Conservation (phyloP, 2,113 vertebrate species). For the Tretioscincus oriximinensis region DNA sequence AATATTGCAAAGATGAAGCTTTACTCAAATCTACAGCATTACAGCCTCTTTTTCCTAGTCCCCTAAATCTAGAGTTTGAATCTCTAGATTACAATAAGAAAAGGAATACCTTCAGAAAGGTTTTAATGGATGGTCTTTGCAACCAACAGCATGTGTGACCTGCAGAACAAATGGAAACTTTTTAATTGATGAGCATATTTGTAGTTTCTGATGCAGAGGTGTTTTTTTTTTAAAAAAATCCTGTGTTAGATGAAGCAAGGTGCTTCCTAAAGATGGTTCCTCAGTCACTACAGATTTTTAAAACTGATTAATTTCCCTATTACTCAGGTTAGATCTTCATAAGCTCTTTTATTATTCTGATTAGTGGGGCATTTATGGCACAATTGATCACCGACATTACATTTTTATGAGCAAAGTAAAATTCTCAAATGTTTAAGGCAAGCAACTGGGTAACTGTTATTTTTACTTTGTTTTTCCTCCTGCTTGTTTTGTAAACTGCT, state of each 20-base stretch:
- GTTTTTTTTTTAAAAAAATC: constrained; percentile 25
- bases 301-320: constrained; percentile 45
- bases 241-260: constrained; percentile 24
- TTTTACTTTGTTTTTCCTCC: too few species aligned
- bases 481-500: too few species aligned
- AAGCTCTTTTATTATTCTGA: constrained; percentile 31
- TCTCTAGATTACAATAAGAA: not conserved
- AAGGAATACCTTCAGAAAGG: constrained; percentile 13
- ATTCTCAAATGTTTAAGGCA: constrained; percentile 27
- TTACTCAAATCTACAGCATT: not conserved
- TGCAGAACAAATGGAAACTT: constrained; percentile 31
- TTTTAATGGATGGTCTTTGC: constrained; percentile 40
- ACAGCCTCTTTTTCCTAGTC: too few species aligned
- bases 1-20: not conserved
- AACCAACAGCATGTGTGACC: constrained; percentile 29
- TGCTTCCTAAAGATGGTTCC: constrained; percentile 8
- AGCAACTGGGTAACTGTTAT: not conserved
- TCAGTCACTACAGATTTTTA: constrained; percentile 46
- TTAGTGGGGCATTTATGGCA: constrained; percentile 27
- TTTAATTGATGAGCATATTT: constrained; percentile 40
- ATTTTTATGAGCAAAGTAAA: constrained; percentile 36
- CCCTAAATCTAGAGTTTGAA: too few species aligned
- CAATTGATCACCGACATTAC: constrained; percentile 30
- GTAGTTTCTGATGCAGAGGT: constrained; percentile 37
- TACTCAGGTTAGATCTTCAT: constrained; percentile 25